Evolutionary conservation across 2,888 invertebrate species (phyloP), one percentile per base, ranked within the genome.

Genomic region (Dorcus parallelipipedus): DNA sequence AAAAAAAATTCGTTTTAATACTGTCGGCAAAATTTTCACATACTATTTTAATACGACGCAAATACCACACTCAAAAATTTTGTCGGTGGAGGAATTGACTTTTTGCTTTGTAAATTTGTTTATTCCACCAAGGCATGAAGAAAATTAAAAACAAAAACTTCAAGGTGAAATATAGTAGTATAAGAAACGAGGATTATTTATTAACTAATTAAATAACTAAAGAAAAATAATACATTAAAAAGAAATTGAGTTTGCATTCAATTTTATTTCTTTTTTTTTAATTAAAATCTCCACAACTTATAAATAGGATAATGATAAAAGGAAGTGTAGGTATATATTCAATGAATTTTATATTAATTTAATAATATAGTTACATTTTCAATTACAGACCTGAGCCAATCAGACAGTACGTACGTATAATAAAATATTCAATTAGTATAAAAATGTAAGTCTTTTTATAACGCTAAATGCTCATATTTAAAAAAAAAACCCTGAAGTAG

Each of bases 301-400:
- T 47, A 20, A 47, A 9, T 20, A n/a, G n/a, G 33, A 47, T 23
- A 47, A n/a, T n/a, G 23, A 33, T 33, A 40, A 17, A 40, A 14
- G 23, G 40, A 51, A 51, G n/a, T 40, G 5, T 38, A 51, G 7
- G 17, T 7, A 49, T 10, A 54, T 14, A 38, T 54, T 23, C 42
- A 40, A 38, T 42, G 26, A 43, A 26, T 54, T 54, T 52, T 43
- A 45, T 45, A 54, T 54, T 54, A 45, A 54, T 47, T 45, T 45
- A 45, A 45, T 40, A 51, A 51, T 51, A 45, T 39, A 54, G 38
- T 45, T 38, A 54, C 45, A 39, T 45, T 47, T 38, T 54, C 45
- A 45, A 45, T 45, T 45, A 45, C 45, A 45, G 45, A 45, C 45
- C 45, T 20, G 26, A 33, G 26, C 26, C 26, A 33, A 33, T 33